Evolutionary conservation across 2,797 vertebrate genomes (phyloP), one percentile per base, ranked within the genome.

Genomic region (Halcyon chelicuti): DNA sequence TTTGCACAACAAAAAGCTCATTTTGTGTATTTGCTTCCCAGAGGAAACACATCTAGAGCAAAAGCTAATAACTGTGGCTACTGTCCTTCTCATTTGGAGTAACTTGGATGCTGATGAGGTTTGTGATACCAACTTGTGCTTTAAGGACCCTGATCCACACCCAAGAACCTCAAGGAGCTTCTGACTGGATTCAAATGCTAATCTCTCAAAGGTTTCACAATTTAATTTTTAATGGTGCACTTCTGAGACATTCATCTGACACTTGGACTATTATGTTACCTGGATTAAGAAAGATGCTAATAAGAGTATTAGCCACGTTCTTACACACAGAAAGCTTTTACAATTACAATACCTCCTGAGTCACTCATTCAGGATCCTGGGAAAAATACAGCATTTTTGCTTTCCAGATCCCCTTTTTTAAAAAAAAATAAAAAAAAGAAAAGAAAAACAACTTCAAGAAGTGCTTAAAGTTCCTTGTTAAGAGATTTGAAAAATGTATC

Each of bases 221-320:
- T 98, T 98, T 98, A 98, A 98, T 98, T 98, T 97, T 97, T 96
- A 97, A 97, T 96, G 97, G 97, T 97, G 97, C 97, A 97, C 97
- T 97, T 98, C 97, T 95, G 97, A 98, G 97, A 97, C 97, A 90
- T 92, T 97, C 94, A 97, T 96, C 63, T 94, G 94, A 97, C 97
- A 94, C 96, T 91, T 91, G 68, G 92, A 95, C 95, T 93, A 97
- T 97, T 98, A 97, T 96, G 87, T 89, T 96, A 97, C 96, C 97
- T 97, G 97, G 95, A 97, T 98, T 97, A 95, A 98, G 97, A 95
- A 96, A 97, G 93, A 97, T 96, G 95, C 93, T 97, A 97, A 96
- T 95, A 97, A 94, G 97, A 96, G 95, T 93, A 97, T 97, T 97
- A 98, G 88, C 82, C 91, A 94, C 96, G 94, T 96, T 95, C 93